A percentile compares a stretch with the other conserved stretches of the same genome.
Conservation (phyloP, 2,888 invertebrate genomes). For the Sarcophaga subvicina region DNA sequence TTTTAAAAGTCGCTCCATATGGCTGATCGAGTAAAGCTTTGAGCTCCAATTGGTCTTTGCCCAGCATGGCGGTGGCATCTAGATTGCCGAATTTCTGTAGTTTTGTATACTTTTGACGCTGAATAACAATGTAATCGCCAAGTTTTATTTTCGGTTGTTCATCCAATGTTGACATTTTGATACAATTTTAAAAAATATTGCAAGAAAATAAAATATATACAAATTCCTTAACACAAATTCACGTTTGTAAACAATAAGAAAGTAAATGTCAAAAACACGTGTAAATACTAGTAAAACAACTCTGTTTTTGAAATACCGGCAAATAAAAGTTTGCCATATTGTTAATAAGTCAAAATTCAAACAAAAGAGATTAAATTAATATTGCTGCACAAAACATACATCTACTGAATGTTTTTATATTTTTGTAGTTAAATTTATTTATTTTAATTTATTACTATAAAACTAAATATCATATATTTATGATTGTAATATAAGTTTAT, state of each 20-base stretch:
- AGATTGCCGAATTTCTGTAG: slow-evolving; percentile 87
- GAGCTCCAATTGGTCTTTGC: slow-evolving; percentile 88
- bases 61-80: slow-evolving; percentile 85
- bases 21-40: slow-evolving; percentile 86
- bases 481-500: too few species aligned
- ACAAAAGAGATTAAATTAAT: too few species aligned
- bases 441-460: too few species aligned
- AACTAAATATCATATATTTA: too few species aligned
- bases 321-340: neutral
- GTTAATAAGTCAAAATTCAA: too few species aligned
- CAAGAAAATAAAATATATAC: neutral
- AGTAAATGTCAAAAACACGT: slow-evolving; percentile 56
- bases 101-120: slow-evolving; percentile 90
- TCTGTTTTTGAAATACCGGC: slow-evolving; percentile 27
- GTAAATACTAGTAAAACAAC: slow-evolving; percentile 1
- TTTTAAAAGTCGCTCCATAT: slow-evolving; percentile 90
- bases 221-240: slow-evolving; percentile 5
- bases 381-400: too few species aligned
- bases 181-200: too few species aligned
- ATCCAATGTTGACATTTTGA: slow-evolving; percentile 44
- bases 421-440: too few species aligned
- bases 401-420: neutral
- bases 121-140: slow-evolving; percentile 89
- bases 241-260: slow-evolving; percentile 31
- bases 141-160: slow-evolving; percentile 82